phyloP scores from a whole-genome alignment of 2,797 vertebrate species.

The Megaceryle alcyon region DNA sequence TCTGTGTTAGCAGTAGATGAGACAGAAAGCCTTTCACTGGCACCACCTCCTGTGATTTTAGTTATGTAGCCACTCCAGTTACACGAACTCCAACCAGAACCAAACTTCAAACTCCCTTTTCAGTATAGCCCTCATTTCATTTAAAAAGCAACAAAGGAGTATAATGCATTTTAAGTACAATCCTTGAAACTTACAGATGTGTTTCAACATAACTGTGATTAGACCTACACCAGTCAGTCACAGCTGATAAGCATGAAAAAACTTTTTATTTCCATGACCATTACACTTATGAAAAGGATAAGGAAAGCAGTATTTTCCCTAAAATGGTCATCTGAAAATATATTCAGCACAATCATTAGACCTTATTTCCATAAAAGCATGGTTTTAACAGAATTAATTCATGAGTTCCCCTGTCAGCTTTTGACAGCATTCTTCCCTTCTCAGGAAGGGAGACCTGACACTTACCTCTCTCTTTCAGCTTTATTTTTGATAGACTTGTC shows the following conservation, averaged over 20 bases:
- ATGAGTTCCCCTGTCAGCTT: not conserved
- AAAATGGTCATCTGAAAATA: not conserved
- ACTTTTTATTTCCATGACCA: not conserved
- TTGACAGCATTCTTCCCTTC: not conserved
- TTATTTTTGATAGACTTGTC: conserved; percentile 99
- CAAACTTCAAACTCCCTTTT: not conserved
- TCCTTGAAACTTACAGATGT: not conserved
- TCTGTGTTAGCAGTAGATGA: not conserved
- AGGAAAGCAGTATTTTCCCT: not conserved
- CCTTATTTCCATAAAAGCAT: not conserved
- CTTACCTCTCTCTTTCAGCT: conserved; percentile 95
- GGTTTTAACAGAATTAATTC: not conserved
- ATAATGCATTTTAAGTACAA: not conserved
- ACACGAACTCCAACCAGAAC: not conserved
- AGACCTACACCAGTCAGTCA: not conserved
- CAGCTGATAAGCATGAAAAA: not conserved
- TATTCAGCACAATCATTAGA: not conserved
- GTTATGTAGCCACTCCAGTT: not conserved
- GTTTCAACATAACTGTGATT: not conserved
- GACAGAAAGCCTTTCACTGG: not conserved
- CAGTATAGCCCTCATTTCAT: not conserved
- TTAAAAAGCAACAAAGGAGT: not conserved
- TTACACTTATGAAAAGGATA: not conserved
- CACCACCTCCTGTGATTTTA: not conserved
- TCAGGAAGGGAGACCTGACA: not conserved